phyloP scores from a whole-genome alignment of 2,797 vertebrate genomes.

The Zonotrichia albicollis region DNA sequence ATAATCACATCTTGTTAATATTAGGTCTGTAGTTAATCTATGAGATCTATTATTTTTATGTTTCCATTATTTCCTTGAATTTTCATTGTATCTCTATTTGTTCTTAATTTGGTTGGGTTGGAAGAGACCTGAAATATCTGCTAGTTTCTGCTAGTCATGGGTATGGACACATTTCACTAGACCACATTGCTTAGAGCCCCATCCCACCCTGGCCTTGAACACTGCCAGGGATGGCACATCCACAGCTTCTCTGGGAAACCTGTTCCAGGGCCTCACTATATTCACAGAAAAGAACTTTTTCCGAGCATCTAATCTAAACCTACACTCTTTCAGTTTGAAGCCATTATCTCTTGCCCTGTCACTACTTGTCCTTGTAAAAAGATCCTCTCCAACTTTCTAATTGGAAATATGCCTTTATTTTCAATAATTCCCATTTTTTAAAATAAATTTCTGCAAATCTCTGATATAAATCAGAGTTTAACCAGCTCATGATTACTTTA shows the following conservation, averaged over 20 bases:
- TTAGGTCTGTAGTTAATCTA: neutral
- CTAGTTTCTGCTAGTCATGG: neutral
- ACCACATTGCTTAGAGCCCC: neutral
- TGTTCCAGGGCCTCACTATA: neutral
- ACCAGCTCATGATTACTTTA: neutral
- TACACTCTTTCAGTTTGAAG: neutral
- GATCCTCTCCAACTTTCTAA: neutral
- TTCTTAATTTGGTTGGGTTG: neutral
- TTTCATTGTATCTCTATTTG: neutral
- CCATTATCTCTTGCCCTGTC: neutral
- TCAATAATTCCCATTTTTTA: neutral
- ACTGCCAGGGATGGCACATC: neutral
- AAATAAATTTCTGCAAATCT: neutral
- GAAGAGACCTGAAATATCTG: neutral
- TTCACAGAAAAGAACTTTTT: neutral
- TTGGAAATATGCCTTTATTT: neutral
- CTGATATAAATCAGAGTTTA: neutral
- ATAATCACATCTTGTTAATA: neutral
- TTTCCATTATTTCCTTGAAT: neutral
- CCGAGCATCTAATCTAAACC: neutral
- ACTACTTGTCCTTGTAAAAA: neutral
- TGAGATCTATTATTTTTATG: neutral
- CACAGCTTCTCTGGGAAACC: neutral
- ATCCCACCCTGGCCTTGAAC: neutral
- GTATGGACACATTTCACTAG: neutral